Base-by-base conservation (phyloP, 2,797 vertebrate genomes). In the Pangasius macronema region DNA sequence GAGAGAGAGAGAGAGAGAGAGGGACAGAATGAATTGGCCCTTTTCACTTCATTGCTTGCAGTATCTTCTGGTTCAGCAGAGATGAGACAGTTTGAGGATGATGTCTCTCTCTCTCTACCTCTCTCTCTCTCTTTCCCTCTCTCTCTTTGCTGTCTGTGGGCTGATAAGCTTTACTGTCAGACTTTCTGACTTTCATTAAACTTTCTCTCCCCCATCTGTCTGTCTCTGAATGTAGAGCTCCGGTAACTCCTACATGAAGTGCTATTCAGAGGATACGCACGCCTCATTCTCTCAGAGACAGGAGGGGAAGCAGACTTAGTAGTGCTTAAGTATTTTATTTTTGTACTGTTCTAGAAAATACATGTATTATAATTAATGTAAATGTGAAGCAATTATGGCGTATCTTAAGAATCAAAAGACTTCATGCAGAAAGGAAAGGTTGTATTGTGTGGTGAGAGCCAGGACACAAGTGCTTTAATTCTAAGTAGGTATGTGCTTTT, bases 31-130 rank as follows among this genome's bases (percentile, higher is more conserved):
- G 93, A 94, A 93, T 92, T 88, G 88, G 90, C 77, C 86, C 91
- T 93, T 94, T 90, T 93, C 92, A 90, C 82, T 92, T 94, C 88
- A 92, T 92, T 93, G 93, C 88, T 84, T 89, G 20, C 92, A 91
- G 89, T 89, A 88, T 92, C 92, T 92, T 87, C 82, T 83, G 90
- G 91, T 87, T 87, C 91, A 90, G 87, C 89, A 86, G 90, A 91
- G 89, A 90, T 93, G 91, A 89, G 88, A 86, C 65, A 30, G 81
- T 67, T 70, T 75, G 75, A 51, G 22, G 30, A 88, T 68, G 86
- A 83, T 75, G 82, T 85, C 81, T 88, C 88, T 88, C 82, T 82
- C 57, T 87, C 77, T 85, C 85, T 86, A 36, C 36, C 85, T 75
- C 84, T 51, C 82, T 85, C 87, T 75, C 85, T 85, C 76, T 87